Evolutionary conservation across 2,113 vertebrate genomes (phyloP).

Genomic region (Scytalopus superciliaris): DNA sequence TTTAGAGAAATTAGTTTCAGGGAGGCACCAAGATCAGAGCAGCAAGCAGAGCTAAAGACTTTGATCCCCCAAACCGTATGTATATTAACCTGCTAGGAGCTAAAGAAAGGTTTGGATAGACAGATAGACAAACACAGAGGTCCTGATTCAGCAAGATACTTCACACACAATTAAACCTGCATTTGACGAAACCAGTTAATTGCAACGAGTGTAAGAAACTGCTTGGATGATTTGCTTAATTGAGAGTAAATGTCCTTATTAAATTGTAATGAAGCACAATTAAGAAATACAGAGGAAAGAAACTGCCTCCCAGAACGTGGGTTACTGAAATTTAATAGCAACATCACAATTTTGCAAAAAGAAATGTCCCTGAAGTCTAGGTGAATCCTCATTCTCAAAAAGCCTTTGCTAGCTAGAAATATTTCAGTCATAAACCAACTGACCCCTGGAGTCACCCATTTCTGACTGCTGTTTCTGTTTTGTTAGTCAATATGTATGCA

Average conservation of each 20-base stretch:
- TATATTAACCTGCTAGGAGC: neutral
- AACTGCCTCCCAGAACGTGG: neutral
- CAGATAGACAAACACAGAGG: neutral
- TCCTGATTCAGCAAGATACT: constrained; percentile 37
- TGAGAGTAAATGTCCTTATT: constrained; percentile 54
- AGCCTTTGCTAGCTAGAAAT: neutral
- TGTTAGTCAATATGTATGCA: neutral
- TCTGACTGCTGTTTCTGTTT: neutral
- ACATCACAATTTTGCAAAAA: neutral
- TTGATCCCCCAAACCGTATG: neutral
- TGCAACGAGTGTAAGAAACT: neutral
- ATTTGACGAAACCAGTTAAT: constrained; percentile 45
- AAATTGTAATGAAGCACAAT: constrained; percentile 51
- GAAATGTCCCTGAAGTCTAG: neutral
- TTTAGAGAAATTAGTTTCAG: too few species aligned
- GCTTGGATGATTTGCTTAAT: constrained; percentile 47
- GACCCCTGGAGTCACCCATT: neutral
- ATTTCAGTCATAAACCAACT: neutral
- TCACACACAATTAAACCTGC: neutral
- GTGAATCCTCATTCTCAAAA: neutral
- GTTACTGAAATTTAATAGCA: constrained; percentile 3
- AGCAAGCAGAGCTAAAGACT: neutral
- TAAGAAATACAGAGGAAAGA: constrained; percentile 26
- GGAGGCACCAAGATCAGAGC: neutral
- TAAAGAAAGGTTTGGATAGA: neutral